These are phyloP conservation scores for Pollachius pollachius DNA, from an alignment of 2,113 vertebrate species.

Conservation along the genomic window DNA sequence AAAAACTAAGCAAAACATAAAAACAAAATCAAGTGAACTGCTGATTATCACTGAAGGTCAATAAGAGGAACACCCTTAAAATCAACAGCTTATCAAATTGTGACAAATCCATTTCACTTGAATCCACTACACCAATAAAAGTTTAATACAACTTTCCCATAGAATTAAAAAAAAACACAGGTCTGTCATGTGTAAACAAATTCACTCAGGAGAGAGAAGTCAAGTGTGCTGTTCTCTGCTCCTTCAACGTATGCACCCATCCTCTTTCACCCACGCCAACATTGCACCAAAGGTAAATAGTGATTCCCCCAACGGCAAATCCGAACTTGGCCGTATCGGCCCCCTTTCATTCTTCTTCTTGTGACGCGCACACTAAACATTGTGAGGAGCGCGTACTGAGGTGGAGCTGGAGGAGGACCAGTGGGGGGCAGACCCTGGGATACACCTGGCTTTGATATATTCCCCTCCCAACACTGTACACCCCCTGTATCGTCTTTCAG, in stretches of 20 bases:
- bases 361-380: conserved; percentile 22
- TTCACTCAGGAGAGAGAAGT: conserved; percentile 66
- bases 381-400: conserved; percentile 32
- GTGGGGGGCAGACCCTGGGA: too few species aligned
- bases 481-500: conserved; percentile 20
- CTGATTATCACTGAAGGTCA: conserved; percentile 40
- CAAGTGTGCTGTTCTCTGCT: conserved; percentile 58
- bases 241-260: conserved; percentile 41
- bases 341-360: conserved; percentile 11
- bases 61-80: conserved; percentile 32
- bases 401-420: neutral
- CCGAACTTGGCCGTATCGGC: neutral
- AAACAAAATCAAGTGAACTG: conserved; percentile 32
- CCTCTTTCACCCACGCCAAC: conserved; percentile 45
- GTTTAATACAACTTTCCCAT: conserved; percentile 79
- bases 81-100: conserved; percentile 37
- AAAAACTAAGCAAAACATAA: conserved; percentile 7
- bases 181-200: conserved; percentile 94
- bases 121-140: conserved; percentile 60
- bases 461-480: neutral
- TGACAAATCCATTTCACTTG: conserved; percentile 66
- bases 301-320: conserved; percentile 30
- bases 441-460: neutral
- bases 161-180: conserved; percentile 67
- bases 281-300: conserved; percentile 50